Evolutionary conservation across 1,140 invertebrate genomes (phyloP), one percentile per base, ranked within the genome.

Genomic region (Drosophila tristis): DNA sequence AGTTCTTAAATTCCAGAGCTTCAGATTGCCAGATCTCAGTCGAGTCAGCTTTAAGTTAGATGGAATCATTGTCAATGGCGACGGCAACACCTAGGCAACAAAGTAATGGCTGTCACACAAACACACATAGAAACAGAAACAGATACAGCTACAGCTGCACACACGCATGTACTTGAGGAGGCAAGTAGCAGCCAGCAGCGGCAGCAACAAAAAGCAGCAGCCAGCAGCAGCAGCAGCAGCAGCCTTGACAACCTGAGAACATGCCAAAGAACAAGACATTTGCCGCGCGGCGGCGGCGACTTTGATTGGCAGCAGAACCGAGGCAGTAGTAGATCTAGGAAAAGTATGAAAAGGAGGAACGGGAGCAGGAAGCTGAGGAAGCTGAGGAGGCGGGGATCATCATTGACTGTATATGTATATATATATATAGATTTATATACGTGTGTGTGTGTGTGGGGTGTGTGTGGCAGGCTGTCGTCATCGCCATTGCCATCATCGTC

Each of bases 231-330:
- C 64, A n/a, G n/a, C n/a, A n/a, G 35, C 35, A 13, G 35, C 35
- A 39, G 74, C 64, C 78, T 64, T 86, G 81, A 81, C 82, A 86
- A 87, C 82, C 81, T 81, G 78, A 39, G 35, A 66, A 82, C 82
- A 86, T 71, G 70, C 78, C 82, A 60, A 75, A 81, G 78, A 81
- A 86, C 74, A 86, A 87, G 81, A 87, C 70, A 78, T 87, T 86
- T 78, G 81, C 74, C 68, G 23, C 23, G 20, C 20, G 20, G 68
- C 68, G 49, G 72, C 68, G 49, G 67, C 82, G 82, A 51, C 82
- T 87, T 85, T 87, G 81, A 85, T 85, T 86, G 81, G 82, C 81
- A 87, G 78, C 78, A 59, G 35, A 4, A 13, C 35, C 35, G 35
- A 39, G 8, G 35, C 31, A 31, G 35, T 5, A 13, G 11, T 13